Conservation (phyloP, 2,113 vertebrate genomes). For the Cebidichthys violaceus region DNA sequence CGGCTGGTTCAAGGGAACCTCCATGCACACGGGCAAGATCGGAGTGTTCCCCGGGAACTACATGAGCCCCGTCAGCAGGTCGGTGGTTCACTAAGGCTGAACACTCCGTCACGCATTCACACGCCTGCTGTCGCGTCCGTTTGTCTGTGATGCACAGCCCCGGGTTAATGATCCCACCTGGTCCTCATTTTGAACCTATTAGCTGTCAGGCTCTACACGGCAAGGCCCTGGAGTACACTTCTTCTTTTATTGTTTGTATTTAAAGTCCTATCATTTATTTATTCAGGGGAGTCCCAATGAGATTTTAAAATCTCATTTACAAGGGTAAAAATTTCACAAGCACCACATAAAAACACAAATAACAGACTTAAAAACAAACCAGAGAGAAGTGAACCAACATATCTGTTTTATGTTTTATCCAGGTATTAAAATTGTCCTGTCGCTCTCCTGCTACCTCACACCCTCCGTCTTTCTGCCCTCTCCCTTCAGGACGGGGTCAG, state of each 20-base stretch:
- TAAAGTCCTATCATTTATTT: no score
- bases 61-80: conserved; percentile 95
- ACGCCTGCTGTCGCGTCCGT: neutral
- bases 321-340: no score
- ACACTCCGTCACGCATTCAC: neutral
- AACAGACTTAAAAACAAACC: no score
- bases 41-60: conserved; percentile 99
- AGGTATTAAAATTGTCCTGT: no score
- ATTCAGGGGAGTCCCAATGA: no score
- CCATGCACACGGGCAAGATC: conserved; percentile 98
- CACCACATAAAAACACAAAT: no score
- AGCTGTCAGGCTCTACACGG: neutral
- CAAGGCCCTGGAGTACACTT: neutral
- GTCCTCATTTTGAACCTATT: neutral
- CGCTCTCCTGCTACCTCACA: neutral
- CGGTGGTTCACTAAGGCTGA: conserved; percentile 21
- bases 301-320: no score
- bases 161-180: neutral
- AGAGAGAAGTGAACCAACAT: no score
- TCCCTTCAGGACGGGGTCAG: conserved; percentile 86
- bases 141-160: neutral
- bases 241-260: neutral
- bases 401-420: no score
- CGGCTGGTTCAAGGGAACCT: conserved; percentile 99
- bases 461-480: neutral